These are phyloP conservation scores for Diploscapter pachys DNA, from an alignment of 1,140 invertebrate species.

Conservation along the genomic window DNA sequence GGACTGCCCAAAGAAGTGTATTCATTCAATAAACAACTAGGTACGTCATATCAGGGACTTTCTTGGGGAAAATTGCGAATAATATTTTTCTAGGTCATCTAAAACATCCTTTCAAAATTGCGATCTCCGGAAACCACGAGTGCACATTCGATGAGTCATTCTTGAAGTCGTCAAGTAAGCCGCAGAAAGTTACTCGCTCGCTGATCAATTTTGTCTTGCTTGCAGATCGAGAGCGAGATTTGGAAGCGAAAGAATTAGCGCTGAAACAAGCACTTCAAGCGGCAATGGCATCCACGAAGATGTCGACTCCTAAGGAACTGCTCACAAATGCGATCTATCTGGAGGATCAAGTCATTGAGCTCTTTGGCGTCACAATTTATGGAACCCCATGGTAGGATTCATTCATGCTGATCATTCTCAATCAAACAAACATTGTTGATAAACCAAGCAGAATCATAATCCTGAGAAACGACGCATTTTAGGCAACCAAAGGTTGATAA, in stretches of 20 bases:
- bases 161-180: constrained; percentile 37
- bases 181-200: background rate
- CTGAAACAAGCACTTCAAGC: constrained; percentile 41
- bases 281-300: constrained; percentile 34
- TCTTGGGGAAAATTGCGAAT: no score
- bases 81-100: constrained; percentile 64
- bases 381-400: constrained; percentile 76
- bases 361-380: constrained; percentile 78
- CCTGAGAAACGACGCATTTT: constrained; percentile 11
- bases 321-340: constrained; percentile 78
- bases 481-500: constrained; percentile 78
- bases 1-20: constrained; percentile 72
- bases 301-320: constrained; percentile 46
- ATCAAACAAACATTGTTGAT: no score
- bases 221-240: constrained; percentile 12
- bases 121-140: constrained; percentile 83
- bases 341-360: constrained; percentile 69
- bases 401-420: background rate
- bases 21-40: constrained; percentile 77
- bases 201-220: no score
- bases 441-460: no score
- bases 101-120: constrained; percentile 77
- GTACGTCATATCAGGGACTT: constrained; percentile 59
- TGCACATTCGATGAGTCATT: constrained; percentile 71
- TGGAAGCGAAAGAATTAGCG: constrained; percentile 41